Percentiles rank a stretch among this genome's conserved stretches.
These are phyloP conservation scores for Dissostichus mawsoni DNA, from an alignment of 2,113 vertebrate genomes.

Conservation along the genomic window DNA sequence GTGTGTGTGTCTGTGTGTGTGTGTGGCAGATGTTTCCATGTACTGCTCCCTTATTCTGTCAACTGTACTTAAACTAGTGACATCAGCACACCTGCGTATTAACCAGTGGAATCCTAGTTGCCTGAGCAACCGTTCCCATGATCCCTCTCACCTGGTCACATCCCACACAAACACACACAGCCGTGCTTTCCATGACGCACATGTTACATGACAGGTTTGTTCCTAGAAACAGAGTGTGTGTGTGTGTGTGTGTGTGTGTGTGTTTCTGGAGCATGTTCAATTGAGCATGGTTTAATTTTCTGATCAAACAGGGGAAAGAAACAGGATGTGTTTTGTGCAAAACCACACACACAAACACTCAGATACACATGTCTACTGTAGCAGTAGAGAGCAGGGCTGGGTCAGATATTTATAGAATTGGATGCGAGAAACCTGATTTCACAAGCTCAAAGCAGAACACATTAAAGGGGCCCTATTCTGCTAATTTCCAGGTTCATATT, in stretches of 20 bases:
- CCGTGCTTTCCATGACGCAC: constrained; percentile 17
- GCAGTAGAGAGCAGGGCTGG: constrained; percentile 3
- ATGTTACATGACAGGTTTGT: neutral
- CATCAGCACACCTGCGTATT: constrained; percentile 11
- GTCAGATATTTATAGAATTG: constrained; percentile 27
- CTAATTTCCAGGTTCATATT: too few relatives aligned
- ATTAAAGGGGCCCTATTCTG: neutral
- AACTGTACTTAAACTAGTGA: neutral
- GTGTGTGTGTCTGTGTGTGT: neutral
- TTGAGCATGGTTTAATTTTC: neutral
- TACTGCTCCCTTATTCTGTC: neutral
- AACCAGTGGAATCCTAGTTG: constrained; percentile 3
- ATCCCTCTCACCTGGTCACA: constrained; percentile 24
- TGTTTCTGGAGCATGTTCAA: constrained; percentile 4
- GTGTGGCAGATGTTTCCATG: neutral
- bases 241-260: constrained; percentile 6
- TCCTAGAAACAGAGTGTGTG: neutral
- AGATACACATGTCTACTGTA: neutral
- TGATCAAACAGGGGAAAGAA: neutral
- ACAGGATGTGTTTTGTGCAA: neutral
- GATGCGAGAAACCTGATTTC: neutral
- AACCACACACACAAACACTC: too few relatives aligned
- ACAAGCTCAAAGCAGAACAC: neutral
- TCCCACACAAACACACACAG: neutral
- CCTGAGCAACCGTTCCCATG: constrained; percentile 33